Percentiles rank a stretch among this genome's conserved stretches.
These are phyloP conservation scores for Ichneumoninae sp. DNA, from an alignment of 2,888 invertebrate species.

Conservation along the genomic window DNA sequence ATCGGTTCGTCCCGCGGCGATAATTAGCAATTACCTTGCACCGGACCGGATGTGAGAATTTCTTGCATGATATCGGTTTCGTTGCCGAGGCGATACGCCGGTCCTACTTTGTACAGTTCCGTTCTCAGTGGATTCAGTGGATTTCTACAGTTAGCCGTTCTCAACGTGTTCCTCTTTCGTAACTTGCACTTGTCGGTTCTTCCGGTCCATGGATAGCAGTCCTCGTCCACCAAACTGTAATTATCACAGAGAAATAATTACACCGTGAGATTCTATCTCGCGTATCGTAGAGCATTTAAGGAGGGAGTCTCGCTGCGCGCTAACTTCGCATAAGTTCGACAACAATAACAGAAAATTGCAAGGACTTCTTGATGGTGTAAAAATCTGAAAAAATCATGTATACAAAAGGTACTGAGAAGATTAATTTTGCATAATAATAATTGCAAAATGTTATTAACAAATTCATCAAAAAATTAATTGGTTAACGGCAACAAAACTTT, in stretches of 20 bases:
- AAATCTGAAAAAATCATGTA: too few relatives aligned
- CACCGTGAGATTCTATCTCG: neutral
- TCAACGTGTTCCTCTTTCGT: constrained; percentile 84
- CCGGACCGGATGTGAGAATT: constrained; percentile 95
- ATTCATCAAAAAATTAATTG: too few relatives aligned
- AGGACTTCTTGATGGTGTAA: too few relatives aligned
- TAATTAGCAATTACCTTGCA: constrained; percentile 89
- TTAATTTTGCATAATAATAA: too few relatives aligned
- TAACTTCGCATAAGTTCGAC: too few relatives aligned
- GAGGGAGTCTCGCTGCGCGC: too few relatives aligned
- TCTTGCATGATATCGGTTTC: constrained; percentile 96
- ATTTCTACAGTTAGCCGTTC: constrained; percentile 86
- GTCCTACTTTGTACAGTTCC: constrained; percentile 90
- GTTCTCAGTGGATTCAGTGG: constrained; percentile 85
- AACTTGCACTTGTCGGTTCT: constrained; percentile 88
- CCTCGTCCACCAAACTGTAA: constrained; percentile 92
- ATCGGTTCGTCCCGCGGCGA: neutral
- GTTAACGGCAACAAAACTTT: too few relatives aligned
- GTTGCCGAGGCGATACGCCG: constrained; percentile 90
- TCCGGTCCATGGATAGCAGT: constrained; percentile 93
- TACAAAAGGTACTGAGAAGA: too few relatives aligned
- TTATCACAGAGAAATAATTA: constrained; percentile 17
- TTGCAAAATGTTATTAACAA: too few relatives aligned
- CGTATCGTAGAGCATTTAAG: neutral
- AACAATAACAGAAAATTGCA: too few relatives aligned